Base-by-base conservation (phyloP, 2,888 invertebrate genomes). In the Oligia fasciuncula region DNA sequence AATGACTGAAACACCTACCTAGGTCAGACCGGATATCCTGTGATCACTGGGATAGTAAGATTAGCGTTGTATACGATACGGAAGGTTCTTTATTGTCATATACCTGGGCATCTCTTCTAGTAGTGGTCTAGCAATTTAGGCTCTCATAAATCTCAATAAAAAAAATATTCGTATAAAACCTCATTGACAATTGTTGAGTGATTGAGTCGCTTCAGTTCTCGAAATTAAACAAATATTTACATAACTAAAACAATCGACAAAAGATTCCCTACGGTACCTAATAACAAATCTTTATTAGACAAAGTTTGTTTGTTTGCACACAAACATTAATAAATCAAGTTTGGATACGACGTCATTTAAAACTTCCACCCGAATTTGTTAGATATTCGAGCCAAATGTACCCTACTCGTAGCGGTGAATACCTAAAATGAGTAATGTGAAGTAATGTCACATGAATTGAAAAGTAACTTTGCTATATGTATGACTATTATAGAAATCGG, bases 261-360 rank as follows among this genome's bases (percentile, higher is more conserved):
- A 71, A 70, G 57, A 81, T 68, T 67, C 19, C 13, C 49, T 49
- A 60, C 29, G 57, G 29, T 69, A 49, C 69, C 51, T 75, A 80
- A 77, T 75, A 77, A 76, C 29, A 81, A 76, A 74, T 68, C 77
- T 79, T 19, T 80, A 80, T 77, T 88, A 66, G 71, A 73, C 51
- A 76, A 86, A 88, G 67, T 77, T 88, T 66, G 46, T 72, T 77
- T 86, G 73, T 86, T 86, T 83, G 77, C 69, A 65, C 54, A 57
- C 71, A 68, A 73, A 79, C 80, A 86, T 77, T 76, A 69, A 83
- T 79, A 80, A 77, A 72, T 73, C 51, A 88, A 76, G 62, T 69
- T 77, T 54, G 62, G 65, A 73, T 60, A 46, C 51, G 68, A 67
- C 67, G 67, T 73, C 78, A 85, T 82, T 79, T 73, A 65, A 79